Conservation (phyloP, 1,140 invertebrate species). For the Lordiphosa mommai region DNA sequence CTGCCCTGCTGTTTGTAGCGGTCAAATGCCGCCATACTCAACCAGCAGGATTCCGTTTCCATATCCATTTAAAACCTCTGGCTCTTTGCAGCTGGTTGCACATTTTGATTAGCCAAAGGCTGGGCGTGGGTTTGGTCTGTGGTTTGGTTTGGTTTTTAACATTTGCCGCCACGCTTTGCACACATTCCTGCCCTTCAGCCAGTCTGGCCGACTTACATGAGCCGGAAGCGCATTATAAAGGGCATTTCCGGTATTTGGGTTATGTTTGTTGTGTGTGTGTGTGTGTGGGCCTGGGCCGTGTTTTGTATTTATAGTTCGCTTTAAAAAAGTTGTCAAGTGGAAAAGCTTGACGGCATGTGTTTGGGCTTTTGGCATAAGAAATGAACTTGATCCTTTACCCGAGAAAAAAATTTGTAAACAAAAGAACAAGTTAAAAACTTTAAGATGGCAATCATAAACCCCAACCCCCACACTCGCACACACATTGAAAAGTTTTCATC, state of each 20-base stretch:
- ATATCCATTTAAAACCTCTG: neutral
- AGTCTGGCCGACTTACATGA: conserved; percentile 58
- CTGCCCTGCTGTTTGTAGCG: conserved; percentile 27
- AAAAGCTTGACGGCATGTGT: conserved; percentile 43
- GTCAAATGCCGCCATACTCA: conserved; percentile 6
- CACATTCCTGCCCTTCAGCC: neutral
- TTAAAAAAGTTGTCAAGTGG: conserved; percentile 36
- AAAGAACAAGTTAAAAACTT: conserved; percentile 10
- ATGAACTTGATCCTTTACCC: conserved; percentile 39
- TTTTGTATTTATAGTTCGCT: conserved; percentile 48
- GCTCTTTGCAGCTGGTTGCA: conserved; percentile 62
- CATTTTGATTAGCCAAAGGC: conserved; percentile 69
- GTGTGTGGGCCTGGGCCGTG: conserved; percentile 1
- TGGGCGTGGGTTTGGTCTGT: conserved; percentile 12
- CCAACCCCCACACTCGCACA: too few species aligned
- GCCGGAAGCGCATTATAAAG: conserved; percentile 73
- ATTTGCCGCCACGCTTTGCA: conserved; percentile 37
- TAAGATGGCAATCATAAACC: conserved; percentile 11
- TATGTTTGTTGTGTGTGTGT: conserved; percentile 6
- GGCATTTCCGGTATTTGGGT: conserved; percentile 74
- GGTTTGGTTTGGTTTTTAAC: conserved; percentile 51
- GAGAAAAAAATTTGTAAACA: conserved; percentile 26
- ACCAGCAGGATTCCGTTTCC: neutral
- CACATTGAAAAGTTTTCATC: conserved; percentile 20
- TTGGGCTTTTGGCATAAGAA: conserved; percentile 47